phyloP scores from a whole-genome alignment of 2,113 vertebrate genomes.

The Cyanoliseus patagonus region DNA sequence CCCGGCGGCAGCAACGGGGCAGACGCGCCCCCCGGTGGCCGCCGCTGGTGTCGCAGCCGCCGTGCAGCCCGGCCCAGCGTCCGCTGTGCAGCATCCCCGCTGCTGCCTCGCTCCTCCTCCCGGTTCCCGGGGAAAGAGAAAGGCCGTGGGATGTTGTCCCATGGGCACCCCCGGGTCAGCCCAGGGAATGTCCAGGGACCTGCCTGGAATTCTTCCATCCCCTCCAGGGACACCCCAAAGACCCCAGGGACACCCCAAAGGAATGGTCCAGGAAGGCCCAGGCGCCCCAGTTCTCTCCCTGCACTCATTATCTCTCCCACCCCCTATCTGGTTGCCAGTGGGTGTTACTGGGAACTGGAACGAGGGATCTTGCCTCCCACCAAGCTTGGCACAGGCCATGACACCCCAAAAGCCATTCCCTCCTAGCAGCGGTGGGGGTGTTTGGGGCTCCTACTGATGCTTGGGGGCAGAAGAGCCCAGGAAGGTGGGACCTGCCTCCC shows the following conservation, averaged over 20 bases:
- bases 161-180: too few relatives aligned
- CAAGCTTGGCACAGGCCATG: rapidly evolving
- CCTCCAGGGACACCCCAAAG: neutral
- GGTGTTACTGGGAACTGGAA: neutral
- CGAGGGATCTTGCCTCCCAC: neutral
- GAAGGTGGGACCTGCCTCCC: rapidly evolving
- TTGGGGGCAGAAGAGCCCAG: neutral
- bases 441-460: too few relatives aligned
- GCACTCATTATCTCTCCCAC: too few relatives aligned
- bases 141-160: neutral
- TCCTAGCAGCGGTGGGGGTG: rapidly evolving
- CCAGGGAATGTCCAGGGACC: neutral
- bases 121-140: neutral
- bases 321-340: rapidly evolving
- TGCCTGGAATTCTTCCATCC: neutral
- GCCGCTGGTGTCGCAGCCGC: neutral
- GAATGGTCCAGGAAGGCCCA: neutral
- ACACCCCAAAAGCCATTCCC: neutral
- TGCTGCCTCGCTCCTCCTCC: neutral
- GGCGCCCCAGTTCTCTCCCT: too few relatives aligned
- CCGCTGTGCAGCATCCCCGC: too few relatives aligned
- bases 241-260: neutral
- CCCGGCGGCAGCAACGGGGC: neutral
- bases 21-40: neutral
- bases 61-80: neutral